Base-by-base conservation (phyloP, 2,797 vertebrate species). In the Cuniculus paca region DNA sequence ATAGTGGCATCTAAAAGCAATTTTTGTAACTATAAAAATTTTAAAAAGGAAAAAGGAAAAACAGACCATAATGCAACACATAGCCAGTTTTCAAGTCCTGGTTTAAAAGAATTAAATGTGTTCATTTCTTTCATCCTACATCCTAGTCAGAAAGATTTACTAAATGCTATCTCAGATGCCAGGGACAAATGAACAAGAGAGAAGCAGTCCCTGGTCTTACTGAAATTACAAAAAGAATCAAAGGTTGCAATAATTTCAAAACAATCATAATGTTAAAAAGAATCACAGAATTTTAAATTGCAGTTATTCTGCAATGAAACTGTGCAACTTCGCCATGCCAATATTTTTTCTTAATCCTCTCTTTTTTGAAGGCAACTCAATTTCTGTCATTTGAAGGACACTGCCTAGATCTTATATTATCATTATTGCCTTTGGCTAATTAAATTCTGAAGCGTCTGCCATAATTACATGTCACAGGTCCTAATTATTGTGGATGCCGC, bases 381-480 rank as follows among this genome's bases (percentile, higher is more conserved):
- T 87, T 82, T 79, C 91, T 42, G 54, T 34, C 86, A 54, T 60
- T 82, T 89, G 72, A 77, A 56, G 61, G 70, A 36, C n/a, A 84
- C 81, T 88, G 39, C 78, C 60, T 85, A 39, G 63, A 56, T 52
- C 72, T 84, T 52, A 34, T 45, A 94, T 94, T 39, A 88, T 36
- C 52, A 95, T 8, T 83, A 88, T n/a, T 81, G 82, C 58, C 95
- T 96, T 95, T 88, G 91, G 96, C 91, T 96, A 97, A 96, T 97
- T 97, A 88, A 95, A 96, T 96, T 97, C 91, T 97, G 45, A 95
- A 97, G 90, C 89, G 50, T 68, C 91, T 52, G 48, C 95, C 86
- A 24, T 95, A 90, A 97, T 96, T 96, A 95, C 14, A 92, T 58
- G 86, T 70, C 93, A n/a, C 48, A 74, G 26, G 79, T 83, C 65